A percentile compares a stretch with the other conserved stretches of the same genome.
Evolutionary conservation across 2,113 vertebrate species (phyloP).

Genomic region (Callithrix jacchus): DNA sequence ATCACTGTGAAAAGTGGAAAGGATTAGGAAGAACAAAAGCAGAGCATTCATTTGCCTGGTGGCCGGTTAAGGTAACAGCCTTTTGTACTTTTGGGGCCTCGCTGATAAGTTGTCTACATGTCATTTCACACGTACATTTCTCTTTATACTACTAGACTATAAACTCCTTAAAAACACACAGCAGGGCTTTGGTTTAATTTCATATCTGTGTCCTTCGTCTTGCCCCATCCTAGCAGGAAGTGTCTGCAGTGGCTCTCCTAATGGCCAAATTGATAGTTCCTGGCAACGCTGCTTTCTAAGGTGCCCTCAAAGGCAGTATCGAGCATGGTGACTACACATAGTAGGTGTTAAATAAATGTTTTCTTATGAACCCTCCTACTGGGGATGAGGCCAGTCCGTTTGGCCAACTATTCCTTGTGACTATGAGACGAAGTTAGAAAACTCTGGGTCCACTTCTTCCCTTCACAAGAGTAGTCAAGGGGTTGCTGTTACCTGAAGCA

Average conservation of each 20-base stretch:
- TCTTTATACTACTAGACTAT: not conserved
- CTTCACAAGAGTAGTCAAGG: not conserved
- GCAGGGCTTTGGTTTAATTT: not conserved
- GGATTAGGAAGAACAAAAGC: not conserved
- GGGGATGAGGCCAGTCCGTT: not conserved
- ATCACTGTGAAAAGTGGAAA: not conserved
- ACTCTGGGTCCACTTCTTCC: not conserved
- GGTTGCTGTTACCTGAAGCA: constrained; percentile 82
- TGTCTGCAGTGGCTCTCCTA: not conserved
- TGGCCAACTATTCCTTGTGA: not conserved
- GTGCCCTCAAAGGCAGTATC: not conserved
- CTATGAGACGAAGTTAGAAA: not conserved
- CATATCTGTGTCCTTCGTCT: not conserved
- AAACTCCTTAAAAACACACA: not conserved
- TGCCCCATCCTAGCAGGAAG: not conserved
- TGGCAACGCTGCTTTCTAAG: not conserved
- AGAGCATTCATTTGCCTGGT: not conserved
- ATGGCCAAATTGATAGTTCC: not conserved
- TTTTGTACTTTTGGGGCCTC: not conserved
- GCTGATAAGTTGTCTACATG: not conserved
- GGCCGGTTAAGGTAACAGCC: not conserved
- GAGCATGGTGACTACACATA: not conserved
- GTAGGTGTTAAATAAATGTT: not conserved
- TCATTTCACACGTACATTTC: not conserved
- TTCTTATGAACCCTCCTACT: not conserved